phyloP scores from a whole-genome alignment of 1,140 invertebrate species.

The Oedothorax gibbosus region DNA sequence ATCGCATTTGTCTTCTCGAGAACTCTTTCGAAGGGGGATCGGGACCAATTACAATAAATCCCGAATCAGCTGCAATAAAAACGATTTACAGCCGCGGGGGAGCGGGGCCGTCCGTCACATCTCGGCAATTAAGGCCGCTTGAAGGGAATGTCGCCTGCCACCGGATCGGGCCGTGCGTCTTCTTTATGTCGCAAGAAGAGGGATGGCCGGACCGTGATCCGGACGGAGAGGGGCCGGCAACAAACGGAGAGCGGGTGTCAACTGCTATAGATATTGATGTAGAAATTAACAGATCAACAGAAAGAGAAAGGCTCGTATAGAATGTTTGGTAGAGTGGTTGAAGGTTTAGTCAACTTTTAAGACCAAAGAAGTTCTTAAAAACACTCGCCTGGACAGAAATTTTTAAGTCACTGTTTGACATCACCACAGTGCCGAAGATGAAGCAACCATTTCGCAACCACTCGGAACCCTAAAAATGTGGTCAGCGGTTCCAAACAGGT shows the following conservation, averaged over 20 bases:
- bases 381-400: too few species aligned
- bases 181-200: conserved; percentile 56
- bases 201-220: conserved; percentile 42
- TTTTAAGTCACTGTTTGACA: too few species aligned
- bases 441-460: too few species aligned
- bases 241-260: background rate
- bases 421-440: too few species aligned
- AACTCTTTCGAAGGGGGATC: too few species aligned
- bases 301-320: background rate
- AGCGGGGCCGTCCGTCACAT: conserved; percentile 37
- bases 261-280: conserved; percentile 7
- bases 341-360: too few species aligned
- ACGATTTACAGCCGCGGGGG: conserved; percentile 53
- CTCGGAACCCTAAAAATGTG: too few species aligned
- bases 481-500: too few species aligned
- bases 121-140: conserved; percentile 57
- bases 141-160: conserved; percentile 56
- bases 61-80: conserved; percentile 56
- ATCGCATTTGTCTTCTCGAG: too few species aligned
- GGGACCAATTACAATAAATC: conserved; percentile 61
- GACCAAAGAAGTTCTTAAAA: too few species aligned
- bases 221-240: background rate
- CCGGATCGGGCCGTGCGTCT: conserved; percentile 53
- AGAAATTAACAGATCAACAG: background rate
- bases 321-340: too few species aligned